A percentile compares a stretch with the other conserved stretches of the same genome.
Conservation (phyloP, 2,113 vertebrate species). For the Ranitomeya imitator region DNA sequence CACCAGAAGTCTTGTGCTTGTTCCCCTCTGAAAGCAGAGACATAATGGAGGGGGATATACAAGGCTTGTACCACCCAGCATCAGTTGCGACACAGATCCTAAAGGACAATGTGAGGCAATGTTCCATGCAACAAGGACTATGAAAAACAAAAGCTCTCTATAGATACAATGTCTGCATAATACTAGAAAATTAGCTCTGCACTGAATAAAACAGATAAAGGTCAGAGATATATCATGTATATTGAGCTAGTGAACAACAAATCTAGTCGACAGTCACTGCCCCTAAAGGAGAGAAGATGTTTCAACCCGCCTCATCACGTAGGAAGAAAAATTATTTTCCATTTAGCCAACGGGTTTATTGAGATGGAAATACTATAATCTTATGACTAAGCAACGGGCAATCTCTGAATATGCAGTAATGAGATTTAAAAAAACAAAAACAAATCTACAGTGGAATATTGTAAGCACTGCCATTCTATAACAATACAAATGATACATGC, state of each 20-base stretch:
- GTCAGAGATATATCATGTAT: not conserved
- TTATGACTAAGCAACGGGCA: not conserved
- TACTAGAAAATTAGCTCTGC: not conserved
- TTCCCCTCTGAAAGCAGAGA: too few relatives aligned
- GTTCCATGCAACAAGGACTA: not conserved
- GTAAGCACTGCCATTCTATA: too few relatives aligned
- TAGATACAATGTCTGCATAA: not conserved
- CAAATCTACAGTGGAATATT: not conserved
- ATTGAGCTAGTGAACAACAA: not conserved
- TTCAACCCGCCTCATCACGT: conserved; percentile 13
- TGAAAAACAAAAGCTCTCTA: not conserved
- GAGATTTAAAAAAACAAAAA: not conserved
- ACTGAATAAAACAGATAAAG: not conserved
- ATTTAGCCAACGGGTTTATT: conserved; percentile 41
- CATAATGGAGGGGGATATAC: too few relatives aligned
- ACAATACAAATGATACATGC: too few relatives aligned
- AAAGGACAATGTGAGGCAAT: too few relatives aligned
- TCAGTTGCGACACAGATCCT: too few relatives aligned
- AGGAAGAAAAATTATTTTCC: conserved; percentile 11
- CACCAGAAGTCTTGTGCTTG: too few relatives aligned
- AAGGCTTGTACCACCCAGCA: too few relatives aligned
- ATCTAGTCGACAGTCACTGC: not conserved
- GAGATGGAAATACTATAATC: conserved; percentile 3
- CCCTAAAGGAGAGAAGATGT: conserved; percentile 10
- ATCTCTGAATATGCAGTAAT: conserved; percentile 6